Evolutionary conservation across 2,113 vertebrate genomes (phyloP).

Genomic region (Pterocles gutturalis): DNA sequence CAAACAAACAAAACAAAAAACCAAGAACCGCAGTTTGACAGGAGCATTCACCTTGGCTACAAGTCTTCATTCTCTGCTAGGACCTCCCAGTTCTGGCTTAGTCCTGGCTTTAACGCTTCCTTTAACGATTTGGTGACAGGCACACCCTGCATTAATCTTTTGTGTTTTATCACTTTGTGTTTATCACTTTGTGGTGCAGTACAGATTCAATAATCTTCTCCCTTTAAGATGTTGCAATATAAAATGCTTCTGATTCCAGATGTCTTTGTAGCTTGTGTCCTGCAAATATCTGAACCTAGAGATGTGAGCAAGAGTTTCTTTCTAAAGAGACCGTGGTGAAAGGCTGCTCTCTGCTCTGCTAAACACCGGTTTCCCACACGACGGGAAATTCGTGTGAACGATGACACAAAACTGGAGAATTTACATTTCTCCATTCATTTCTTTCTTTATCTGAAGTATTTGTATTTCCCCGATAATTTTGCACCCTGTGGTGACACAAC

Average conservation of each 20-base stretch:
- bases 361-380: rapidly evolving
- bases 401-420: background rate
- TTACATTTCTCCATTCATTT: background rate
- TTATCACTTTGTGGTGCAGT: background rate
- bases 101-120: background rate
- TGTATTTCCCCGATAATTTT: background rate
- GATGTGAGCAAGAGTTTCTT: background rate
- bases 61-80: background rate
- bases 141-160: background rate
- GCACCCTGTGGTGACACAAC: background rate
- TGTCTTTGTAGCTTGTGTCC: background rate
- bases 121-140: background rate
- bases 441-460: background rate
- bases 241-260: background rate
- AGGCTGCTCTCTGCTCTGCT: background rate
- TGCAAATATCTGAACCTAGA: background rate
- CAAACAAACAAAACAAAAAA: background rate
- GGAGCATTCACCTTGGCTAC: background rate
- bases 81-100: background rate
- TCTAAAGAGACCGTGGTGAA: background rate
- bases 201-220: background rate
- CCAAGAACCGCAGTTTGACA: rapidly evolving
- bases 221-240: rapidly evolving
- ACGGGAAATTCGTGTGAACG: background rate
- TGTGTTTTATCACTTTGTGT: background rate